Conservation (phyloP, 2,113 vertebrate genomes). For the Tonatia bakeri region DNA sequence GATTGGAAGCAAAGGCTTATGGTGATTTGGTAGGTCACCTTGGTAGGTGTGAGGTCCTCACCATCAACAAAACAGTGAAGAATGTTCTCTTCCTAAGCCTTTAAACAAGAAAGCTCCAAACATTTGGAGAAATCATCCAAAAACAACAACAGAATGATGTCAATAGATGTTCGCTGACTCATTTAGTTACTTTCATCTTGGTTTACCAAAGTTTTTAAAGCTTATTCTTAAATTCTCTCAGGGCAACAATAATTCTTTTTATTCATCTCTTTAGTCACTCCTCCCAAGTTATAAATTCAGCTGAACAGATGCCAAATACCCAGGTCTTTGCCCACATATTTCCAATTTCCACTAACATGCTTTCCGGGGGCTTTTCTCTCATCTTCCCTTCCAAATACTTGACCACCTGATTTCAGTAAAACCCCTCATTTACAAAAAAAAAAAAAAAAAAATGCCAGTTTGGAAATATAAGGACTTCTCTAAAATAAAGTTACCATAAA, state of each 20-base stretch:
- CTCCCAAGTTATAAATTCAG: background rate
- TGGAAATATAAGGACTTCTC: background rate
- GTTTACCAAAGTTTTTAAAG: background rate
- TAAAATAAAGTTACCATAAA: background rate
- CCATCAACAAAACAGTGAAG: constrained; percentile 6
- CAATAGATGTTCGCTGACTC: background rate
- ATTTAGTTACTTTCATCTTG: constrained; percentile 9
- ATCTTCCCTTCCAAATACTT: background rate
- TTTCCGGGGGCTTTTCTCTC: background rate
- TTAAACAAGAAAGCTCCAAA: constrained; percentile 32
- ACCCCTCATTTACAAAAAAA: background rate
- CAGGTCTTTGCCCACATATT: background rate
- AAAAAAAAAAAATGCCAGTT: background rate
- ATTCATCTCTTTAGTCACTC: background rate
- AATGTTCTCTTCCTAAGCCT: background rate
- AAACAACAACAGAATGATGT: background rate
- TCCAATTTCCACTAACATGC: background rate
- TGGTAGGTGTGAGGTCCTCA: constrained; percentile 18
- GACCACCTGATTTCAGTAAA: constrained; percentile 7
- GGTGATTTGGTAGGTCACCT: constrained; percentile 44
- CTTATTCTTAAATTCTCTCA: background rate
- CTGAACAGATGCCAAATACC: background rate
- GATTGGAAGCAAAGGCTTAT: constrained; percentile 32
- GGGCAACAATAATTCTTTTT: background rate
- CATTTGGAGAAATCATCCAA: constrained; percentile 2